Percentiles rank a stretch among this genome's conserved stretches.
These are phyloP conservation scores for Scartelaos histophorus DNA, from an alignment of 2,113 vertebrate species.

Conservation along the genomic window DNA sequence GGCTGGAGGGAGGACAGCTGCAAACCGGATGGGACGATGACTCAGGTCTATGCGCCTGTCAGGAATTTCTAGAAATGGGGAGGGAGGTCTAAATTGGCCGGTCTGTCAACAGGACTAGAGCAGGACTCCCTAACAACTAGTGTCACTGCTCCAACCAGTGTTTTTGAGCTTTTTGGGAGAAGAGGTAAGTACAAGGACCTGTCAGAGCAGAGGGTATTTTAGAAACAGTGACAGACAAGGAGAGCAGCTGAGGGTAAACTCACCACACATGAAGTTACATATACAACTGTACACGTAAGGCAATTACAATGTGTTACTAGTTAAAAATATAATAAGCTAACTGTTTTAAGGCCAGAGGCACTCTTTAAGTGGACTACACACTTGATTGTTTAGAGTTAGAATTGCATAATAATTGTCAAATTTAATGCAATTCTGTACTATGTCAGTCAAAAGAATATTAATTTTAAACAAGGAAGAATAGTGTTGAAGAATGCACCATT, in stretches of 20 bases:
- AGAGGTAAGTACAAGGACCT: background rate
- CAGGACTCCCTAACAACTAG: background rate
- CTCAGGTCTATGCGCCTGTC: constrained; percentile 4
- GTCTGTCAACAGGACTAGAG: constrained; percentile 2
- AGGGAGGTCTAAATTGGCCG: background rate
- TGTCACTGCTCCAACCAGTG: background rate
- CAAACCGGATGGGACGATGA: constrained; percentile 26
- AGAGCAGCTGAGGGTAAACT: constrained; percentile 58
- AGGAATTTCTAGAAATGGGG: constrained; percentile 27
- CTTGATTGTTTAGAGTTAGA: background rate
- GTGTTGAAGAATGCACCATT: too few relatives aligned
- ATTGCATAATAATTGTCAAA: background rate
- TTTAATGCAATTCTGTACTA: background rate
- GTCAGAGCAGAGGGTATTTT: constrained; percentile 2
- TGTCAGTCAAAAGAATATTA: background rate
- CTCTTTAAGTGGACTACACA: too few relatives aligned
- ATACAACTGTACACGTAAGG: background rate
- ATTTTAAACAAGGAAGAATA: background rate
- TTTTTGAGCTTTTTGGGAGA: background rate
- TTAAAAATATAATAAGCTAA: background rate
- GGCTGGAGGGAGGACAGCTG: constrained; percentile 57
- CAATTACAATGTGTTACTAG: background rate
- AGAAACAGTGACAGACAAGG: constrained; percentile 52
- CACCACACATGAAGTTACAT: constrained; percentile 11
- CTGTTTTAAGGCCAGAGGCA: background rate